Evolutionary conservation across 2,888 invertebrate species (phyloP).

Genomic region (Drosophila recens): DNA sequence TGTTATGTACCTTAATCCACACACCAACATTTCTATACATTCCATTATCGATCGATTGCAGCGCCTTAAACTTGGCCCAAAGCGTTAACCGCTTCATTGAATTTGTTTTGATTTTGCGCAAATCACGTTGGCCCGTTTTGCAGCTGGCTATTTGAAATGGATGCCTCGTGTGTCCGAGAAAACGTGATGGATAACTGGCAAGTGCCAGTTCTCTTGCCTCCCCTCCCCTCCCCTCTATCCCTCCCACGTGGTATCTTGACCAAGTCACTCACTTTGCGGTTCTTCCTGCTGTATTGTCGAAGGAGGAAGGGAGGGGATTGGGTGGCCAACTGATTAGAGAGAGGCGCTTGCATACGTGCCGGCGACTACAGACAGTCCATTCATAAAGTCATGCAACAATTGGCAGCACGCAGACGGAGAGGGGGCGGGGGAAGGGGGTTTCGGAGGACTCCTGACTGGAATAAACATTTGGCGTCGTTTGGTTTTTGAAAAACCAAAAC

Average conservation of each 20-base stretch:
- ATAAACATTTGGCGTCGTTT: conserved; percentile 59
- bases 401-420: conserved; percentile 30
- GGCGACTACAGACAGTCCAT: conserved; percentile 40
- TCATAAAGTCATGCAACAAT: conserved; percentile 71
- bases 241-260: conserved; percentile 35
- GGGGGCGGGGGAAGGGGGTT: neutral
- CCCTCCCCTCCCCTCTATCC: neutral
- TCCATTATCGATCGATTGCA: conserved; percentile 43
- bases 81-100: conserved; percentile 17
- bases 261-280: conserved; percentile 45
- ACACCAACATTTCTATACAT: conserved; percentile 3
- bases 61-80: conserved; percentile 33
- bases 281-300: conserved; percentile 62
- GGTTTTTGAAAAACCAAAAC: conserved; percentile 68
- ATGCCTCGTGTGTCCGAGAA: conserved; percentile 83
- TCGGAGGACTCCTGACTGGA: conserved; percentile 72
- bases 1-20: conserved; percentile 1
- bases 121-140: conserved; percentile 46
- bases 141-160: conserved; percentile 80
- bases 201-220: conserved; percentile 28
- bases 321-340: conserved; percentile 67
- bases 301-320: neutral
- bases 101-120: conserved; percentile 55
- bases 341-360: conserved; percentile 73
- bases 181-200: conserved; percentile 84